Evolutionary conservation across 2,113 vertebrate species (phyloP).

Genomic region (Poecile atricapillus): DNA sequence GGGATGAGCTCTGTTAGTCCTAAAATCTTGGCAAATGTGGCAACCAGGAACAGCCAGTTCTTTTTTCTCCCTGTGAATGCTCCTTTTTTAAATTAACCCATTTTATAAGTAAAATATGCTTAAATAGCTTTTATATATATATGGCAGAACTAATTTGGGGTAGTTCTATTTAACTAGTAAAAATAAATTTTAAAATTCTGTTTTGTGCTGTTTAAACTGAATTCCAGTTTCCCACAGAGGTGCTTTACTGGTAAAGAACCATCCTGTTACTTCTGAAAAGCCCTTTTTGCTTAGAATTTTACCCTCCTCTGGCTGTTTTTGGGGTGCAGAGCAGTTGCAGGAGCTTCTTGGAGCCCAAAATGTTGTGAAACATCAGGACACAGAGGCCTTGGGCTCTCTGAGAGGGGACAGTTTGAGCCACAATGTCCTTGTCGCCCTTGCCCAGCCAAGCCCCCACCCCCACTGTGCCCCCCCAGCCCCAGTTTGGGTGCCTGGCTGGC

Average conservation of each 20-base stretch:
- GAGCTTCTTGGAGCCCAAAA: background rate
- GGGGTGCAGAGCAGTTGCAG: background rate
- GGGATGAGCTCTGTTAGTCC: background rate
- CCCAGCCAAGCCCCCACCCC: background rate
- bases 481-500: background rate
- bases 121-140: background rate
- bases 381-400: background rate
- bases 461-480: background rate
- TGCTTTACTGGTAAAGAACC: background rate
- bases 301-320: background rate
- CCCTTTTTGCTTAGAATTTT: background rate
- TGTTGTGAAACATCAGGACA: fast-evolving
- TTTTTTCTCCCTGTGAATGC: background rate
- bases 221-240: background rate
- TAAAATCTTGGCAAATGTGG: background rate
- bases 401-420: background rate
- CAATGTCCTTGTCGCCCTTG: background rate
- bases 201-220: background rate
- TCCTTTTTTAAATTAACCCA: background rate
- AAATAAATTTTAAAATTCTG: background rate
- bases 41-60: background rate
- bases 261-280: background rate
- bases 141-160: background rate
- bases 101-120: background rate
- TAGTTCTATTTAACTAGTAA: background rate